Conservation (phyloP, 2,888 invertebrate genomes). For the Lacanobia wlatinum region DNA sequence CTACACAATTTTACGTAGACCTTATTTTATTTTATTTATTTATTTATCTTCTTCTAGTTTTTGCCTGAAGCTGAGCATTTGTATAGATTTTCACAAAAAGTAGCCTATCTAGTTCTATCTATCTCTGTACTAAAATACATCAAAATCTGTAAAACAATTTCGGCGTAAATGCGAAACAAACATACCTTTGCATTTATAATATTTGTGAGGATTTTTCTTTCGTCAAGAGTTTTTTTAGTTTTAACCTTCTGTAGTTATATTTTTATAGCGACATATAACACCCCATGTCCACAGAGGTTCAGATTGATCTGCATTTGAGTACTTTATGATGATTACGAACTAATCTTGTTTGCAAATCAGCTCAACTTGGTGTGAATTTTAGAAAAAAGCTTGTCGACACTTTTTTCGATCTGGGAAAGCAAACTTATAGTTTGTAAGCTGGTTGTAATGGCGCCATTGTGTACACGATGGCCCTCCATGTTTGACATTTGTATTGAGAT, state of each 20-base stretch:
- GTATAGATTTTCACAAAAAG: no score
- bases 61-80: no score
- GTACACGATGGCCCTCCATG: slow-evolving; percentile 1
- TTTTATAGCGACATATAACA: not conserved
- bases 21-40: not conserved
- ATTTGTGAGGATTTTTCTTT: not conserved
- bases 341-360: slow-evolving; percentile 70
- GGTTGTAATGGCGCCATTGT: slow-evolving; percentile 18
- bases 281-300: slow-evolving; percentile 41
- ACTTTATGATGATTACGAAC: slow-evolving; percentile 72
- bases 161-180: no score
- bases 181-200: no score
- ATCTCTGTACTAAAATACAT: no score
- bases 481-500: not conserved
- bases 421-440: slow-evolving; percentile 34
- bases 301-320: slow-evolving; percentile 79
- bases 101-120: no score
- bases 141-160: no score
- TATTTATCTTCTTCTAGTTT: no score
- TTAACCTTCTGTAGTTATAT: slow-evolving; percentile 27
- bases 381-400: slow-evolving; percentile 49
- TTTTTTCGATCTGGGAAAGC: slow-evolving; percentile 54
- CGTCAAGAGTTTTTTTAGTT: not conserved
- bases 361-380: slow-evolving; percentile 62
- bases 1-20: slow-evolving; percentile 19